Conservation (phyloP, 2,888 invertebrate genomes). For the Corbicula japonica region DNA sequence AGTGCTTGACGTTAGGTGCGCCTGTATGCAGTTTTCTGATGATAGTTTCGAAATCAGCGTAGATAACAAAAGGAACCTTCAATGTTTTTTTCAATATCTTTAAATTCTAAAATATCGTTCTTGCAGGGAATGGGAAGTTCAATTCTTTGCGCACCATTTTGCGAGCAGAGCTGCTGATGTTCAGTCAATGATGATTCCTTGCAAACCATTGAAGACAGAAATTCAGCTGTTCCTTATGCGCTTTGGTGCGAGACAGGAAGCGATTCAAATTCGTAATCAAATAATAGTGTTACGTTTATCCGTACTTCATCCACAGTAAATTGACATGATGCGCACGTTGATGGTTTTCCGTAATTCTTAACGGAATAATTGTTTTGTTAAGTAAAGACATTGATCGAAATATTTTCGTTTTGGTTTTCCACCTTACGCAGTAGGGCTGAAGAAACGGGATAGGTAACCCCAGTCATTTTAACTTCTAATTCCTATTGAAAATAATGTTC, state of each 20-base stretch:
- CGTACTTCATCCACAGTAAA: slow-evolving; percentile 40
- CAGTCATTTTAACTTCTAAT: slow-evolving; percentile 26
- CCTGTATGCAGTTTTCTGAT: slow-evolving; percentile 39
- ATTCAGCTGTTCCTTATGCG: neutral
- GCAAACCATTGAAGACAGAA: too few relatives aligned
- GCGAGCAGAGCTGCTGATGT: slow-evolving; percentile 27
- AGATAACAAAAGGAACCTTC: slow-evolving; percentile 44
- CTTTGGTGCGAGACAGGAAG: slow-evolving; percentile 38
- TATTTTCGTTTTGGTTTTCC: slow-evolving; percentile 43
- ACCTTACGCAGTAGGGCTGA: slow-evolving; percentile 27
- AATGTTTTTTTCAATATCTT: slow-evolving; percentile 40
- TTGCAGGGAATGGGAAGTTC: slow-evolving; percentile 18
- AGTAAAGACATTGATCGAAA: slow-evolving; percentile 23
- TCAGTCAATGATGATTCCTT: too few relatives aligned
- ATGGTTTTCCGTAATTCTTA: slow-evolving; percentile 31
- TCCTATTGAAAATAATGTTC: slow-evolving; percentile 25
- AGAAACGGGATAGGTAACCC: too few relatives aligned
- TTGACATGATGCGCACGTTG: slow-evolving; percentile 38
- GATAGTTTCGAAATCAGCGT: slow-evolving; percentile 54
- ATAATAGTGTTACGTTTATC: slow-evolving; percentile 45
- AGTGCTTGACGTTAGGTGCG: slow-evolving; percentile 17
- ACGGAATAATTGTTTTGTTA: slow-evolving; percentile 33
- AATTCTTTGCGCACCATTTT: slow-evolving; percentile 30
- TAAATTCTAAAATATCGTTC: too few relatives aligned
- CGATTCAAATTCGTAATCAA: slow-evolving; percentile 44